Conservation (phyloP, 2,888 invertebrate species). For the Chloroclystis v-ata region DNA sequence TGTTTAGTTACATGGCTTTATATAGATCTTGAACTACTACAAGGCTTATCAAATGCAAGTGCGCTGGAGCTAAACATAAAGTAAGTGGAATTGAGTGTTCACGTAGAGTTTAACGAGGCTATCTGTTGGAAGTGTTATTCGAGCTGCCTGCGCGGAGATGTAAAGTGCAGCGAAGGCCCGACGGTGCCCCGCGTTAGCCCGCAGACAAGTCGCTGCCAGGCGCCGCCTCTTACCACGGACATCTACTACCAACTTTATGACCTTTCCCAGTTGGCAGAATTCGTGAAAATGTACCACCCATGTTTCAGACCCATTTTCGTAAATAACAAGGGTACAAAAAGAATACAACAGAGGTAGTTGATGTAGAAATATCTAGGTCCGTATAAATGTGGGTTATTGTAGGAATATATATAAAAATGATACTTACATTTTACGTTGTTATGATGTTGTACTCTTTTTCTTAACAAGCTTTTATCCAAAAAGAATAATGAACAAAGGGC, state of each 20-base stretch:
- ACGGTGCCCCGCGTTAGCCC: slow-evolving; percentile 29
- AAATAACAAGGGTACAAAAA: not conserved
- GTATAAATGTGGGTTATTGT: no score
- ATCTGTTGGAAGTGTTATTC: slow-evolving; percentile 53
- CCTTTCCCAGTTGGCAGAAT: slow-evolving; percentile 21
- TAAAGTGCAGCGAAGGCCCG: slow-evolving; percentile 37
- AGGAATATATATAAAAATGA: no score
- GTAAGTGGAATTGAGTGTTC: slow-evolving; percentile 51
- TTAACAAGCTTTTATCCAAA: not conserved
- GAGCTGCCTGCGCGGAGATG: slow-evolving; percentile 39
- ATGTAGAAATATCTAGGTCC: no score
- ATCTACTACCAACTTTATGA: slow-evolving; percentile 22
- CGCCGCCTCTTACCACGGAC: slow-evolving; percentile 22
- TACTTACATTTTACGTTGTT: no score
- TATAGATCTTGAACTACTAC: slow-evolving; percentile 30
- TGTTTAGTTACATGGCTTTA: slow-evolving; percentile 28
- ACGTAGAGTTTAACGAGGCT: slow-evolving; percentile 50
- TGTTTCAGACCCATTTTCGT: slow-evolving; percentile 4
- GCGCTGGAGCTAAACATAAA: slow-evolving; percentile 55
- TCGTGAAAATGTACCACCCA: slow-evolving; percentile 4
- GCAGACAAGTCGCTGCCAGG: slow-evolving; percentile 13
- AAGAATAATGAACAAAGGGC: slow-evolving; percentile 2
- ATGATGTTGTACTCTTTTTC: not conserved
- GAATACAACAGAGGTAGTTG: not conserved
- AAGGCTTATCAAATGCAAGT: slow-evolving; percentile 36